Base-by-base conservation (phyloP, 35 echinoderm and acorn worm genomes). In the Heliocidaris tuberculata region DNA sequence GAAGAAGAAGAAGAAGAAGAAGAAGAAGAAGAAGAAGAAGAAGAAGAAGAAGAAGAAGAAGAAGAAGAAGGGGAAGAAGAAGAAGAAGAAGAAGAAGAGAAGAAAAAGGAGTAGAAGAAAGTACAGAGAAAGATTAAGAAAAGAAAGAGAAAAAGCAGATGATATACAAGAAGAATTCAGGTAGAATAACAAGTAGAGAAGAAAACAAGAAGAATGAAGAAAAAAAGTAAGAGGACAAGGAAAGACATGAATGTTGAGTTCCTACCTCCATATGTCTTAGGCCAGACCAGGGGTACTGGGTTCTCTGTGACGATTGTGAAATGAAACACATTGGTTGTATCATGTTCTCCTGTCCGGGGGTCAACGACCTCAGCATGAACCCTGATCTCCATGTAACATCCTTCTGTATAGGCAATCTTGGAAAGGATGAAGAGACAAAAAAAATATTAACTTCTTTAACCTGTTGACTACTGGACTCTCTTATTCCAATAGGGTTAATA, bases 241-340 rank as follows among this genome's bases (percentile, higher is more conserved):
- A 42, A 78, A 21, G 27, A 78, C 65, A 78, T 8, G 27, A 78
- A 78, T 19, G 21, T 27, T 19, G 5, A 5, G 31, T 94, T 88
- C 97, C 94, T 94, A 99, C 98, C 98, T 94, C 97, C 97, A 88
- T 97, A 99, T 13, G 98, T 97, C 94, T 97, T 97, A 85, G 98
- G 98, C 78, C 95, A 88, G 12, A 99, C 98, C 60, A 85, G 85
- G 17, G 94, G 94, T 13, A 99, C 95, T 4, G 94, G 60, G 12
- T 65, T 94, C 30, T 96, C 94, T 47, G 92, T 88, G n/a, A 86
- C 95, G 48, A 97, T 85, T 32, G 98, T 99, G 65, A 97, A 99
- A 88, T 99, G 97, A 88, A 99, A 99, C 5, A 96, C 96, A 92
- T 99, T 97, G 31, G 97, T 97, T 16, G 97, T 99, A 85, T 97